Base-by-base conservation (phyloP, 2,888 invertebrate genomes). In the Reticulitermes lucifugus region DNA sequence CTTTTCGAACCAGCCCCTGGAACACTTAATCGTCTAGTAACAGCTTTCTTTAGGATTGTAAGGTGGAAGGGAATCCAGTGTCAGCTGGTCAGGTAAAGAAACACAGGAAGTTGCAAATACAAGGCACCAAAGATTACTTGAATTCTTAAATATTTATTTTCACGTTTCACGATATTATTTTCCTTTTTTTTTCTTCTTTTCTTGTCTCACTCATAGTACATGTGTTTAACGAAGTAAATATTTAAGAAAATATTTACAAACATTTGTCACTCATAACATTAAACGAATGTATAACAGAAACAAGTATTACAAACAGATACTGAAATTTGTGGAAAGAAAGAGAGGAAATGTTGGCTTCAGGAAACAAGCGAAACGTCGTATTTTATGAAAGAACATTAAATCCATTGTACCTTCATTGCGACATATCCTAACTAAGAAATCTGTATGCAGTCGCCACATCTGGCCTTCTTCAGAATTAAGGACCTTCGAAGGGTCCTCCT, bases 111-210 rank as follows among this genome's bases (percentile, higher is more conserved):
- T 35, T 59, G 25, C n/a, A 81, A 81, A 65, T 7, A 81, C 18
- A 1, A 81, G 3, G 25, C 22, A 59, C 43, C 7, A 55, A 18
- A 55, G 14, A 59, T 35, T 41, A 22, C 35, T 22, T 59, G 65
- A 9, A 81, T 81, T 81, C 65, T 41, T 81, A 81, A 43, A 81
- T 81, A 65, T 81, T 60, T 59, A 60, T 60, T 81, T 25, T 59
- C 43, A 59, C 43, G 51, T 59, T 60, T 77, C 81, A 81, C 81
- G 35, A 65, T 81, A 41, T 81, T 81, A 41, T 81, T 43, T 81
- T 81, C 18, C n/a, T 29, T 51, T 60, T 25, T 22, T 51, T n/a
- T n/a, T n/a, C n/a, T 25, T 25, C 25, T 25, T 25, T 25, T 25
- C 25, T 35, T 77, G 4, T 46, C 10, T 77, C n/a, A n/a, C 41